Percentiles rank a stretch among this genome's conserved stretches.
Conservation (phyloP, 2,113 vertebrate genomes). For the Synchiropus splendidus region DNA sequence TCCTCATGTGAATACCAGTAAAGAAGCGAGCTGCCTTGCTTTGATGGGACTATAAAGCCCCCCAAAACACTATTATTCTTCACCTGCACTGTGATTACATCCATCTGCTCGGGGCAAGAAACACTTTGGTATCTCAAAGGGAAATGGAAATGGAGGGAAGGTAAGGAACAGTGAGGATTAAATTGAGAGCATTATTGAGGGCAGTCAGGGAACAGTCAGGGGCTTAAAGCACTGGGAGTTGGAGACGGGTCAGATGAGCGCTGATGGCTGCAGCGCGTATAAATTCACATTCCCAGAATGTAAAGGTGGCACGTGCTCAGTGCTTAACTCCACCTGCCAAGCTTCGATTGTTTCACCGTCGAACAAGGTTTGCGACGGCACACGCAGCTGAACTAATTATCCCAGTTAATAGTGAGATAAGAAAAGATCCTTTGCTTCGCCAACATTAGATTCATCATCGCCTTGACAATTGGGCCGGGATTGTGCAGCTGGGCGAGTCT, state of each 20-base stretch:
- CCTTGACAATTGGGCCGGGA: conserved; percentile 27
- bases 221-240: conserved; percentile 27
- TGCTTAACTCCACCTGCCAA: no score
- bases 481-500: conserved; percentile 28
- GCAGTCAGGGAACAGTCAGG: conserved; percentile 47
- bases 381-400: conserved; percentile 47
- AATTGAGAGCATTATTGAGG: conserved; percentile 62
- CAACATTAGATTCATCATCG: conserved; percentile 37
- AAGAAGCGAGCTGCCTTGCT: not conserved
- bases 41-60: conserved; percentile 14
- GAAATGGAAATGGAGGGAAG: conserved; percentile 39
- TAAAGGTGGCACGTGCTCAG: conserved; percentile 2
- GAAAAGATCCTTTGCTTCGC: conserved; percentile 36
- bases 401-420: conserved; percentile 28
- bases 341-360: no score
- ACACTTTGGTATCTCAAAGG: conserved; percentile 46
- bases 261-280: conserved; percentile 13
- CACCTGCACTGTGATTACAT: conserved; percentile 50
- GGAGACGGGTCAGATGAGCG: conserved; percentile 40
- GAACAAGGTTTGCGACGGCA: conserved; percentile 11
- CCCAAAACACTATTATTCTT: conserved; percentile 36
- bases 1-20: conserved; percentile 14
- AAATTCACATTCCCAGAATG: conserved; percentile 21
- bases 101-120: conserved; percentile 32
- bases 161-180: conserved; percentile 46